phyloP scores from a whole-genome alignment of 2,888 invertebrate genomes.

The Lamproptera curius region DNA sequence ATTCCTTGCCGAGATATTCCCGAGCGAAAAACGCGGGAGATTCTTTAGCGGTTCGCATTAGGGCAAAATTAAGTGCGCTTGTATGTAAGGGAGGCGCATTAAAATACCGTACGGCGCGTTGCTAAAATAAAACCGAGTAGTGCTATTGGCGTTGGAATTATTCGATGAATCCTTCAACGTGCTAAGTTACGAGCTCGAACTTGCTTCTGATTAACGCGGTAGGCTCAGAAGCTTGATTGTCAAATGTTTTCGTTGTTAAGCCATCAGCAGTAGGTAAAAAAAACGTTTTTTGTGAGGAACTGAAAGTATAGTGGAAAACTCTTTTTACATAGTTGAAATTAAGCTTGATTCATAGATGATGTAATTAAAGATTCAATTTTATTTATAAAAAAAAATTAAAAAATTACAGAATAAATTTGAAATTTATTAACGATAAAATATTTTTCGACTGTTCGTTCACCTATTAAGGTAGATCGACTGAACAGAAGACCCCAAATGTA shows the following conservation, averaged over 20 bases:
- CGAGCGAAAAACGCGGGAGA: slow-evolving; percentile 60
- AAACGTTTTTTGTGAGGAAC: no score
- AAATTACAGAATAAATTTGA: no score
- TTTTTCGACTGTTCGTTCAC: no score
- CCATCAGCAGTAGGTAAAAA: slow-evolving; percentile 6
- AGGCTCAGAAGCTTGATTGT: slow-evolving; percentile 27
- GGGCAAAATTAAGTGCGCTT: slow-evolving; percentile 76
- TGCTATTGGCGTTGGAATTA: slow-evolving; percentile 61
- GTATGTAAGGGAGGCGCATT: slow-evolving; percentile 73
- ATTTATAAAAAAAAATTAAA: no score
- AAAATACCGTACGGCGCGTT: slow-evolving; percentile 65
- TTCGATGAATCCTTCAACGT: slow-evolving; percentile 54
- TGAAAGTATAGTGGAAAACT: not conserved
- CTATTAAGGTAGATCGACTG: no score
- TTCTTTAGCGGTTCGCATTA: slow-evolving; percentile 66
- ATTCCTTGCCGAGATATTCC: slow-evolving; percentile 67
- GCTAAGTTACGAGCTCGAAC: slow-evolving; percentile 41
- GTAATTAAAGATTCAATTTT: no score
- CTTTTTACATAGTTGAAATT: not conserved
- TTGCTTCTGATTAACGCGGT: slow-evolving; percentile 45
- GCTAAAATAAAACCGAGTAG: slow-evolving; percentile 53
- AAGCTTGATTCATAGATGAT: no score
- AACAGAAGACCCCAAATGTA: no score
- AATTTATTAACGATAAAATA: no score
- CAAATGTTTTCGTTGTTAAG: slow-evolving; percentile 15